Conservation (phyloP, 92 coral and sea anemone species). For the Virgularia gustaviana region DNA sequence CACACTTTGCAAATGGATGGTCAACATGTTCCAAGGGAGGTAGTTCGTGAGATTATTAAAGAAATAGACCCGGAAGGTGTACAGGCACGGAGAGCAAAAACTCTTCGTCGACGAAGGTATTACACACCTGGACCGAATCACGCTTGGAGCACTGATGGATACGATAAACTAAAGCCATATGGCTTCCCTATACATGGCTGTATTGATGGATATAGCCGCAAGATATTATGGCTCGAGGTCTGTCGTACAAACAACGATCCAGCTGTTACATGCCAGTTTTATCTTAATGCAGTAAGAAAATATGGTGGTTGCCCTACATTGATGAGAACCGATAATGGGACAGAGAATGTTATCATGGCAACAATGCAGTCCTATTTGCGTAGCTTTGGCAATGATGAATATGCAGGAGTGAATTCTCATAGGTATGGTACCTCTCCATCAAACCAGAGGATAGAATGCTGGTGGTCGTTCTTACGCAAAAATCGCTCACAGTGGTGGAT, state of each 20-base stretch:
- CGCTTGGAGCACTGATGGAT: neutral
- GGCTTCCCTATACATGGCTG: neutral
- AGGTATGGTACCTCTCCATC: conserved; percentile 44
- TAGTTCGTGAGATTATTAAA: neutral
- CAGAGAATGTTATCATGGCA: conserved; percentile 4
- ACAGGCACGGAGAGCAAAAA: conserved; percentile 15
- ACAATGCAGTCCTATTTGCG: conserved; percentile 15
- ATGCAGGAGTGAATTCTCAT: conserved; percentile 50
- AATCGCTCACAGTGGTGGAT: conserved; percentile 13
- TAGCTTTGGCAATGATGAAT: conserved; percentile 34
- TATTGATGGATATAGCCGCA: conserved; percentile 18
- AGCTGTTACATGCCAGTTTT: neutral
- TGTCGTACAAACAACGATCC: conserved; percentile 14
- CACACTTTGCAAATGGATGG: conserved; percentile 32
- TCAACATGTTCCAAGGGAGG: conserved; percentile 4
- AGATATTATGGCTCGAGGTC: conserved; percentile 5
- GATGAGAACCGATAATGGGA: conserved; percentile 53
- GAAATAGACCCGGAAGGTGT: conserved; percentile 35
- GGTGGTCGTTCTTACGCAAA: conserved; percentile 44
- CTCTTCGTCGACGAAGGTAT: neutral
- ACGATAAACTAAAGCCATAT: conserved; percentile 1
- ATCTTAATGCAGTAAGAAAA: neutral
- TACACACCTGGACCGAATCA: conserved; percentile 6
- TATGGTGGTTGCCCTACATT: conserved; percentile 48
- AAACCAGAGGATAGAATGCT: conserved; percentile 51